Evolutionary conservation across 2,888 invertebrate genomes (phyloP).

Genomic region (Melikaiella ostensackeni): DNA sequence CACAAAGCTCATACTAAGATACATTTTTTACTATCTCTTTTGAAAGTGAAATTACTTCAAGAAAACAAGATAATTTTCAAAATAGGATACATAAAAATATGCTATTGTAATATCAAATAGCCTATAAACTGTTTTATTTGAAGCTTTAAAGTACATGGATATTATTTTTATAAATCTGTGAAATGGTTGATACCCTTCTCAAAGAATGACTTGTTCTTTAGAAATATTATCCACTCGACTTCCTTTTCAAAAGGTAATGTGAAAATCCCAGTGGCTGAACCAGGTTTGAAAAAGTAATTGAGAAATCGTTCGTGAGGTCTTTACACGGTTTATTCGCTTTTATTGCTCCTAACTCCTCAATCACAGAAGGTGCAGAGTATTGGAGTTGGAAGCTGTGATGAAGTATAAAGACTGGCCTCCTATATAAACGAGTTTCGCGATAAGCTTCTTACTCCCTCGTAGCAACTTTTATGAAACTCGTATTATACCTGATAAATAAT

Average conservation of each 20-base stretch:
- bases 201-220: background rate
- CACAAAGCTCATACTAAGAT: background rate
- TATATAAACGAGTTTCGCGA: constrained; percentile 18
- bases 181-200: background rate
- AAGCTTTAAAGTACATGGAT: too few relatives aligned
- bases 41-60: too few relatives aligned
- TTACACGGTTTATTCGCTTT: constrained; percentile 36
- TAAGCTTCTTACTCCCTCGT: constrained; percentile 24
- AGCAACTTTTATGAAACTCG: constrained; percentile 19
- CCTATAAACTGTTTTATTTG: too few relatives aligned
- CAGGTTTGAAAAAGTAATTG: constrained; percentile 33
- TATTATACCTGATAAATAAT: constrained; percentile 10
- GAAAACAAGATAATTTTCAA: too few relatives aligned
- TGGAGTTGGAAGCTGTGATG: constrained; percentile 33
- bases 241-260: constrained; percentile 24
- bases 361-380: constrained; percentile 27
- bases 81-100: too few relatives aligned
- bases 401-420: constrained; percentile 4
- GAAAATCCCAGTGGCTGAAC: constrained; percentile 3
- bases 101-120: too few relatives aligned
- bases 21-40: background rate
- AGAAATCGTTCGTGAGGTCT: constrained; percentile 37
- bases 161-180: background rate
- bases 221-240: constrained; percentile 23
- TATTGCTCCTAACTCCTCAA: constrained; percentile 39